Conservation (phyloP, 2,888 invertebrate species). For the Hydroisotoma schaefferi region DNA sequence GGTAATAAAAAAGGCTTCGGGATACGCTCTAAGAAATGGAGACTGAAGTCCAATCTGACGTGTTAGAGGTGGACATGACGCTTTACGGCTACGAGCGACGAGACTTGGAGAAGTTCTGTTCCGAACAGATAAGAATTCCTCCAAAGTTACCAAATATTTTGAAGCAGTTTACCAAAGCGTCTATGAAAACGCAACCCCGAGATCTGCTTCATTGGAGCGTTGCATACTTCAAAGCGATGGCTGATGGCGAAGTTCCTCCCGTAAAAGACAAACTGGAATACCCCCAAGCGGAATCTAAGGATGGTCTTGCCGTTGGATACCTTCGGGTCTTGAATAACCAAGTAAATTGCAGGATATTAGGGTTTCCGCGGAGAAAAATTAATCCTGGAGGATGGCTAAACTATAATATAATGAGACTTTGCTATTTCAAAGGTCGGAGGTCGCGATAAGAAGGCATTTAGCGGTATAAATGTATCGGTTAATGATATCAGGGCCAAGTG, state of each 20-base stretch:
- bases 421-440: constrained; percentile 2
- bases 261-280: constrained; percentile 74
- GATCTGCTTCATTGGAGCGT: constrained; percentile 82
- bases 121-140: constrained; percentile 78
- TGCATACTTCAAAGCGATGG: constrained; percentile 73
- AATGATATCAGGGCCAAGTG: constrained; percentile 34
- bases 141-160: constrained; percentile 76
- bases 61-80: constrained; percentile 8
- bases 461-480: constrained; percentile 14
- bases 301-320: constrained; percentile 75
- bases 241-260: constrained; percentile 73
- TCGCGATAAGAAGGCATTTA: constrained; percentile 11
- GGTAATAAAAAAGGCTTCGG: no score
- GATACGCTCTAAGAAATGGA: no score
- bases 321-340: constrained; percentile 72
- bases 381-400: no score
- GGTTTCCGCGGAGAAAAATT: no score
- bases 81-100: constrained; percentile 52
- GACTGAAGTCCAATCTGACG: no score
- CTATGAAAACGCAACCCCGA: constrained; percentile 82
- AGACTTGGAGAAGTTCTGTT: constrained; percentile 71
- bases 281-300: constrained; percentile 63
- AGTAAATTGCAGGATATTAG: no score
- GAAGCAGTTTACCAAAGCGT: constrained; percentile 85
- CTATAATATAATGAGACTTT: no score